These are phyloP conservation scores for Harmothoe impar DNA, from an alignment of 2,888 invertebrate genomes.

Conservation along the genomic window DNA sequence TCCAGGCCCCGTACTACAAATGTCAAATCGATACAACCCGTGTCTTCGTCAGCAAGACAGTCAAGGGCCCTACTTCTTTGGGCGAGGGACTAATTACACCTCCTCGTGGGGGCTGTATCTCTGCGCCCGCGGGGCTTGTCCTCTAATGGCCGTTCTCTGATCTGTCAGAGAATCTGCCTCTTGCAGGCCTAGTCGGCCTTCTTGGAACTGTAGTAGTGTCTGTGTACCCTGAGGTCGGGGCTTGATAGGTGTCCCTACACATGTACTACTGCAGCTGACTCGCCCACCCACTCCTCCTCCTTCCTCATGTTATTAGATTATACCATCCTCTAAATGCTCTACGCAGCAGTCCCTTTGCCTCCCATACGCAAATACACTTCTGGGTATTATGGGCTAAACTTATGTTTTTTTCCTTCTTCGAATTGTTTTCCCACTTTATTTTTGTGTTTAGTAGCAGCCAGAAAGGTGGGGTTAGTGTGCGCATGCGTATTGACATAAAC, in stretches of 20 bases:
- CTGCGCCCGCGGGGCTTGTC: not conserved
- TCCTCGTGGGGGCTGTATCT: conserved; percentile 38
- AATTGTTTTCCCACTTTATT: too few relatives aligned
- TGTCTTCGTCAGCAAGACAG: conserved; percentile 50
- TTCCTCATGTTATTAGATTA: too few relatives aligned
- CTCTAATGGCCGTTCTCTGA: conserved; percentile 49
- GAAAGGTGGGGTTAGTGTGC: not conserved
- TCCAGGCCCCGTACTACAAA: not conserved
- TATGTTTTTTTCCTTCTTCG: too few relatives aligned
- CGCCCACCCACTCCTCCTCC: too few relatives aligned
- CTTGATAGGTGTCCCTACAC: too few relatives aligned
- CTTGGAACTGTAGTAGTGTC: conserved; percentile 8
- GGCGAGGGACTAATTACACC: conserved; percentile 46
- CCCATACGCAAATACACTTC: too few relatives aligned
- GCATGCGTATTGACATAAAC: not conserved
- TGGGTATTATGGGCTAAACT: too few relatives aligned
- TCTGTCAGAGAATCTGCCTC: not conserved
- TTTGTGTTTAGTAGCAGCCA: too few relatives aligned
- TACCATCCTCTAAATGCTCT: too few relatives aligned
- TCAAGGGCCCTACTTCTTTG: conserved; percentile 49
- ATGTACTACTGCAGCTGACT: too few relatives aligned
- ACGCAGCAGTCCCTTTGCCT: too few relatives aligned
- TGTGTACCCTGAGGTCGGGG: too few relatives aligned
- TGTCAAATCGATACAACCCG: conserved; percentile 45
- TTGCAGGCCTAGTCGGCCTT: not conserved